Evolutionary conservation across 2,113 vertebrate genomes (phyloP).

Genomic region (Callionymus lyra): DNA sequence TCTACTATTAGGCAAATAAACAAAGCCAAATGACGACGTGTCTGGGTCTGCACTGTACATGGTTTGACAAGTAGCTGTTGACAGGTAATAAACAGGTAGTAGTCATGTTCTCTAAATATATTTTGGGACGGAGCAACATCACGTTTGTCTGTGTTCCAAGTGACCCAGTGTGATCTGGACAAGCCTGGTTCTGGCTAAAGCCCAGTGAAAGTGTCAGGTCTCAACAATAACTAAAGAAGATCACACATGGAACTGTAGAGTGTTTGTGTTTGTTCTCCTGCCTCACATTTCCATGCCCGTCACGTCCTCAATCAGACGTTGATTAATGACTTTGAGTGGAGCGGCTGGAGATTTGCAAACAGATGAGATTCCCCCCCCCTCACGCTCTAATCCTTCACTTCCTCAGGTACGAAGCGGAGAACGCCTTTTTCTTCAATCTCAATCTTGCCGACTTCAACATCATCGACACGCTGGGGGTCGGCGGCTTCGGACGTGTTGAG

Average conservation of each 20-base stretch:
- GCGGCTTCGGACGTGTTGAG: constrained; percentile 78
- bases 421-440: constrained; percentile 71
- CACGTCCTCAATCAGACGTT: constrained; percentile 42
- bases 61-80: too few relatives aligned
- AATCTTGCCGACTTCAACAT: constrained; percentile 74
- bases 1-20: too few relatives aligned
- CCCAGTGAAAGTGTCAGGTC: constrained; percentile 32
- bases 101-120: too few relatives aligned
- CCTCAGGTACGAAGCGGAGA: constrained; percentile 83
- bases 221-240: constrained; percentile 42
- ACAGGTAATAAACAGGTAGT: too few relatives aligned
- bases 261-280: too few relatives aligned
- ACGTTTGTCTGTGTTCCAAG: constrained; percentile 5
- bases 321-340: constrained; percentile 31
- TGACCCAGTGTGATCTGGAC: constrained; percentile 39
- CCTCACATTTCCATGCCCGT: constrained; percentile 19
- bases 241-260: too few relatives aligned
- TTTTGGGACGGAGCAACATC: too few relatives aligned
- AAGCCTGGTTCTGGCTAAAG: constrained; percentile 22
- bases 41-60: too few relatives aligned
- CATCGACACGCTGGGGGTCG: constrained; percentile 87
- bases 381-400: not conserved
- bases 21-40: too few relatives aligned
- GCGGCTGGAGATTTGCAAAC: constrained; percentile 48
- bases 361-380: constrained; percentile 31